A percentile compares a stretch with the other conserved stretches of the same genome.
Evolutionary conservation across 2,113 vertebrate genomes (phyloP).

Genomic region (Bubo blakistoni): DNA sequence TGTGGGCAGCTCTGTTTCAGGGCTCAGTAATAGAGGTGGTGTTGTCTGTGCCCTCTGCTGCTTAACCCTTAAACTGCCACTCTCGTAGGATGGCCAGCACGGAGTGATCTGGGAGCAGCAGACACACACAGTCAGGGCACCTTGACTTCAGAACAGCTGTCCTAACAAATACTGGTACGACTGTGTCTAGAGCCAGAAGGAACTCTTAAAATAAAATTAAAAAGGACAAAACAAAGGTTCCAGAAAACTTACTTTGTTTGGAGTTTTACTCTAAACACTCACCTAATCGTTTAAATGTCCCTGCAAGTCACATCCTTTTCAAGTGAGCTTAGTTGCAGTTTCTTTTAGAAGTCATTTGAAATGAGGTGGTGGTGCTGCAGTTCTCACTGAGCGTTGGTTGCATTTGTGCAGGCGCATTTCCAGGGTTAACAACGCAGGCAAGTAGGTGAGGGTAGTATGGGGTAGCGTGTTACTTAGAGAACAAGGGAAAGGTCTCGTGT

Average conservation of each 20-base stretch:
- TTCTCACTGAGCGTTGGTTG: neutral
- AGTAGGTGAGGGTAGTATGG: neutral
- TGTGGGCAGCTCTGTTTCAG: neutral
- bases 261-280: neutral
- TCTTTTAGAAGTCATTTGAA: neutral
- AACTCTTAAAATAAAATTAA: neutral
- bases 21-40: neutral
- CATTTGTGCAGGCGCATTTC: neutral
- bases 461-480: neutral
- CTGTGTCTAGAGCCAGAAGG: neutral
- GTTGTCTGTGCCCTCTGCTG: neutral
- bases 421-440: neutral
- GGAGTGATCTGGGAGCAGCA: neutral
- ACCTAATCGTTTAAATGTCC: neutral
- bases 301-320: neutral
- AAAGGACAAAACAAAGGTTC: neutral
- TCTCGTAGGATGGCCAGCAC: neutral
- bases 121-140: accelerated
- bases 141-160: neutral
- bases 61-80: neutral
- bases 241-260: neutral
- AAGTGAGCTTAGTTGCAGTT: neutral
- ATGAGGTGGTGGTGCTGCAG: neutral
- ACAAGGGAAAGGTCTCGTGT: neutral
- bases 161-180: too few species aligned